Evolutionary conservation across 2,888 invertebrate species (phyloP).

Genomic region (Ormyrus nitidulus): DNA sequence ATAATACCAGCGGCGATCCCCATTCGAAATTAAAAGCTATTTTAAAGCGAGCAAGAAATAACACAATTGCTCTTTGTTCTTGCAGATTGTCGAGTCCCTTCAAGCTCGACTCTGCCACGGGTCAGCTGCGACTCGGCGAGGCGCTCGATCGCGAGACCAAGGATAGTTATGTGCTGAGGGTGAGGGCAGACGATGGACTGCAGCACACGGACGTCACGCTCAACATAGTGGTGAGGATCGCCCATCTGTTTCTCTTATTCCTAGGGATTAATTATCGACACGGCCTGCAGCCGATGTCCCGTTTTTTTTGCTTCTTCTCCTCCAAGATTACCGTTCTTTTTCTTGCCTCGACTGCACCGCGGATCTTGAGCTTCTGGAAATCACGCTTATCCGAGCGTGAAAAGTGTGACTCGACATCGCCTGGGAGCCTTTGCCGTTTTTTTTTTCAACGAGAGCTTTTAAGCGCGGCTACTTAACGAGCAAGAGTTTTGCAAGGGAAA

Average conservation of each 20-base stretch:
- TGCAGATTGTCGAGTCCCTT: conserved; percentile 74
- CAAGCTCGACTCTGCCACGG: conserved; percentile 83
- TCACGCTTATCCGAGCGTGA: no score
- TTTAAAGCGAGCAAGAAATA: not conserved
- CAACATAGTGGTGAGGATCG: conserved; percentile 83
- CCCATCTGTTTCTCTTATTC: not conserved
- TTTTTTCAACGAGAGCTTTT: no score
- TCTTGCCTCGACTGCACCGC: no score
- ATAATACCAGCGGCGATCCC: not conserved
- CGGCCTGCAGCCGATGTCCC: not conserved
- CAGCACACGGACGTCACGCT: conserved; percentile 89
- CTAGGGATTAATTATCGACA: no score
- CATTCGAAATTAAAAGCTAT: not conserved
- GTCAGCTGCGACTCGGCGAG: conserved; percentile 85
- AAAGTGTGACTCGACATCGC: no score
- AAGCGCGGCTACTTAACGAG: no score
- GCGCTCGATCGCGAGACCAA: conserved; percentile 90
- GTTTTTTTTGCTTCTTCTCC: not conserved
- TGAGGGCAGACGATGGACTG: conserved; percentile 92
- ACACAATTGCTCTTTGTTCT: not conserved
- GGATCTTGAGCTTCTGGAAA: no score
- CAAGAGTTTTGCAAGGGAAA: no score
- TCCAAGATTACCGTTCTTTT: no score
- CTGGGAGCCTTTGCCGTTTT: no score
- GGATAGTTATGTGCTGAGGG: conserved; percentile 85